Conservation (phyloP, 2,113 vertebrate species). For the Lycocorax pyrrhopterus region DNA sequence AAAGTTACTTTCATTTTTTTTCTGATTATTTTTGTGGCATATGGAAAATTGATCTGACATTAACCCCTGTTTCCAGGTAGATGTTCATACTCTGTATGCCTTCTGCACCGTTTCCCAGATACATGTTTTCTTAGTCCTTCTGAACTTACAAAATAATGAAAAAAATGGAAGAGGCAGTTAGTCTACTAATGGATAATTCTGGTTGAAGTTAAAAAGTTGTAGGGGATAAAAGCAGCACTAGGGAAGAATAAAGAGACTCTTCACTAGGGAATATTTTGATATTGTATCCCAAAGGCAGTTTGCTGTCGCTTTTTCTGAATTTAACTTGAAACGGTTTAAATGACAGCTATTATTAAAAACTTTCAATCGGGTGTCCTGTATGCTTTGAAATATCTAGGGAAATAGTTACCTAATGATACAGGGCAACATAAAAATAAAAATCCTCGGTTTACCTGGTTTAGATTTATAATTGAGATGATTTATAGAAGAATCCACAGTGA, state of each 20-base stretch:
- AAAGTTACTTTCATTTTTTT: background rate
- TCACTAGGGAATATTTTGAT: background rate
- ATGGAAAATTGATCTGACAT: background rate
- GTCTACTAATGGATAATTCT: background rate
- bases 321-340: background rate
- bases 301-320: background rate
- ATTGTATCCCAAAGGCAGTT: background rate
- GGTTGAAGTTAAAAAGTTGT: background rate
- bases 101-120: background rate
- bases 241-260: background rate
- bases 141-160: background rate
- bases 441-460: conserved; percentile 53
- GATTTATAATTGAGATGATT: conserved; percentile 59
- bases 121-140: background rate
- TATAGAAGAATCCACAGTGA: conserved; percentile 39
- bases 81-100: background rate
- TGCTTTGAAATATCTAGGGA: conserved; percentile 13
- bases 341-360: background rate
- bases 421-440: conserved; percentile 46
- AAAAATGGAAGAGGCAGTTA: background rate
- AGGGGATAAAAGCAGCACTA: background rate
- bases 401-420: conserved; percentile 40
- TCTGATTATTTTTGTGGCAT: background rate
- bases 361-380: background rate
- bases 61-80: background rate